phyloP scores from a whole-genome alignment of 2,888 invertebrate species.

The Himalopsyche japonica region DNA sequence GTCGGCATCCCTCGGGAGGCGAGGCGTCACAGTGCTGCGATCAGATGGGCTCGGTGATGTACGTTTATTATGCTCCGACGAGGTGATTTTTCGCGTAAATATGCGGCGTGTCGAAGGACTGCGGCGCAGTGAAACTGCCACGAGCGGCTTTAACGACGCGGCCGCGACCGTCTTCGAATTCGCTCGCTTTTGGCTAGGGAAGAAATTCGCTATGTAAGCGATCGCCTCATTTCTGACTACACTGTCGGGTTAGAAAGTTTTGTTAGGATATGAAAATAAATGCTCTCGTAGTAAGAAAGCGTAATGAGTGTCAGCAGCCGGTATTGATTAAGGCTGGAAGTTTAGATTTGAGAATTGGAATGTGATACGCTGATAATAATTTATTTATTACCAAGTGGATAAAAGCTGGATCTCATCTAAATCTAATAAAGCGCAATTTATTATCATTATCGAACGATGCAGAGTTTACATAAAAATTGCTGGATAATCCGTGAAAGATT shows the following conservation, averaged over 20 bases:
- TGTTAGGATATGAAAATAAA: slow-evolving; percentile 20
- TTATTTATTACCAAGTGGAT: too few species aligned
- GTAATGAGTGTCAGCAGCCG: slow-evolving; percentile 8
- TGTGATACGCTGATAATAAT: neutral
- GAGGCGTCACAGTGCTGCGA: slow-evolving; percentile 10
- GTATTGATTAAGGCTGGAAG: slow-evolving; percentile 20
- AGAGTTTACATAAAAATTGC: too few species aligned
- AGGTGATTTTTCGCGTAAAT: slow-evolving; percentile 1
- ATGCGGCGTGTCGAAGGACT: slow-evolving; percentile 13
- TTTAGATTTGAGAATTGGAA: neutral
- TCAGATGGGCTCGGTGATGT: slow-evolving; percentile 41
- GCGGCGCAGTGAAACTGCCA: neutral
- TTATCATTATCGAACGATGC: too few species aligned
- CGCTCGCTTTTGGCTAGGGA: slow-evolving; percentile 1
- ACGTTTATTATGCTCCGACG: neutral
- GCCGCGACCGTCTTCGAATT: slow-evolving; percentile 7
- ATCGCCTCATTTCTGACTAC: slow-evolving; percentile 26
- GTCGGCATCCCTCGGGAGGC: slow-evolving; percentile 31
- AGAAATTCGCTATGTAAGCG: neutral
- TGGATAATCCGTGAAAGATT: too few species aligned
- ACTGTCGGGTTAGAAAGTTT: slow-evolving; percentile 17
- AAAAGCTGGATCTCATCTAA: too few species aligned
- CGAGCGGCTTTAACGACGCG: neutral
- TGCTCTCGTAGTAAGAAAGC: neutral
- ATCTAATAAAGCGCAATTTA: too few species aligned